Conservation (phyloP, 2,797 vertebrate species). For the Coreius guichenoti region DNA sequence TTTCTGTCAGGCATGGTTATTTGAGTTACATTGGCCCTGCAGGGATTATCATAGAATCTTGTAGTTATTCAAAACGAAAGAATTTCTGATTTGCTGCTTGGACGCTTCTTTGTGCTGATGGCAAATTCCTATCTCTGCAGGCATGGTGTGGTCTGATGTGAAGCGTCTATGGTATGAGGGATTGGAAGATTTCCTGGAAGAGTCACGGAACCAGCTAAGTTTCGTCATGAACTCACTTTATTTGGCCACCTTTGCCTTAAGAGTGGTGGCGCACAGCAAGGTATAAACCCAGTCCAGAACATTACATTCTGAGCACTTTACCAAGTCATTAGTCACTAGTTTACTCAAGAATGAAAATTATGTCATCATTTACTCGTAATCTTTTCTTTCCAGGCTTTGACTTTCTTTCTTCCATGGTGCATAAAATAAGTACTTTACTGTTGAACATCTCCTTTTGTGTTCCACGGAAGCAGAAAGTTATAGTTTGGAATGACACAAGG, state of each 20-base stretch:
- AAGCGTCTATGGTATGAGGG: slow-evolving; percentile 98
- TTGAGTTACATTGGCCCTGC: not conserved
- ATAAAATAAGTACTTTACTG: not conserved
- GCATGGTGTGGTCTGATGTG: slow-evolving; percentile 99
- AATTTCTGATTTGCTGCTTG: slow-evolving; percentile 49
- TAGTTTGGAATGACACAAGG: not conserved
- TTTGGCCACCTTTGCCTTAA: slow-evolving; percentile 95
- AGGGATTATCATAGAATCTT: slow-evolving; percentile 47
- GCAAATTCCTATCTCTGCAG: slow-evolving; percentile 70
- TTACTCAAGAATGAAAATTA: not conserved
- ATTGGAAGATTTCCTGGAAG: slow-evolving; percentile 96
- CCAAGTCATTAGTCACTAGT: not conserved
- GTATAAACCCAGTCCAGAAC: slow-evolving; percentile 69
- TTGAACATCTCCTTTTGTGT: not conserved
- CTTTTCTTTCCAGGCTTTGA: not conserved
- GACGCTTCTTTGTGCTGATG: slow-evolving; percentile 22
- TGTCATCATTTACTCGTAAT: not conserved
- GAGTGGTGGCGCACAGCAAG: slow-evolving; percentile 96
- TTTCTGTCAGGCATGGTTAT: not conserved
- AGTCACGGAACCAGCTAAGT: slow-evolving; percentile 97
- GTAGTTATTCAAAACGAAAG: slow-evolving; percentile 50
- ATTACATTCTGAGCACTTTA: not conserved
- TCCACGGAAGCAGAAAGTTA: not conserved
- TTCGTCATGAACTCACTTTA: slow-evolving; percentile 99
- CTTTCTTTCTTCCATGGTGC: not conserved